Evolutionary conservation across 2,113 vertebrate species (phyloP).

Genomic region (Malurus cyaneus): DNA sequence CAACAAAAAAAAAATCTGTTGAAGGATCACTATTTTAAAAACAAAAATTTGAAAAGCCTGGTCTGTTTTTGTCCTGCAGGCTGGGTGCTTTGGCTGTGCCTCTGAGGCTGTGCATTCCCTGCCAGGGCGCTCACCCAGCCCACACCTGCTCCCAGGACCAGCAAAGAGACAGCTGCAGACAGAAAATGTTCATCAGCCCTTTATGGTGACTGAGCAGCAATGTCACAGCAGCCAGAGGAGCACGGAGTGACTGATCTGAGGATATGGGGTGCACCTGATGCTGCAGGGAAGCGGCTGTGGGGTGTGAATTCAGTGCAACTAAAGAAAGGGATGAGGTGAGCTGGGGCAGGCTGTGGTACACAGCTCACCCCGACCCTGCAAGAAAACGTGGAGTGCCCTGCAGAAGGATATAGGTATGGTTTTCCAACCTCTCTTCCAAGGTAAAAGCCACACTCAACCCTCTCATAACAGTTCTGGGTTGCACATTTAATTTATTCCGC

Average conservation of each 20-base stretch:
- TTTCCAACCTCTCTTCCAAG: not conserved
- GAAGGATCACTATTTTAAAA: not conserved
- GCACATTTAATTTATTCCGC: not conserved
- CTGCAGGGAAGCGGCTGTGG: not conserved
- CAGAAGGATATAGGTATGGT: not conserved
- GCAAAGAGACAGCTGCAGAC: rapidly evolving
- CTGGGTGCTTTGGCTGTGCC: not conserved
- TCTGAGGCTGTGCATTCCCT: not conserved
- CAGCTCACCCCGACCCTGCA: not conserved
- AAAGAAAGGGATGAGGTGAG: not conserved
- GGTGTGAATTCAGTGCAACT: not conserved
- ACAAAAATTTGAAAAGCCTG: rapidly evolving
- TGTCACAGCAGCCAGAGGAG: not conserved
- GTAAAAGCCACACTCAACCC: not conserved
- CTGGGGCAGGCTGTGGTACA: not conserved
- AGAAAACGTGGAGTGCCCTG: not conserved
- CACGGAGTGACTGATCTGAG: not conserved
- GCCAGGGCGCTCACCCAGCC: not conserved
- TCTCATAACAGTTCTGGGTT: not conserved
- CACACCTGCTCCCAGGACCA: not conserved
- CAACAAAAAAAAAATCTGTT: not conserved
- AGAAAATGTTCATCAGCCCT: not conserved
- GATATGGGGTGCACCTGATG: not conserved
- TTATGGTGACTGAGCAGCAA: not conserved
- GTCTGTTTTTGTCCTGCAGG: not conserved